Evolutionary conservation across 2,888 invertebrate genomes (phyloP), one percentile per base, ranked within the genome.

Genomic region (Sisyra nigra): DNA sequence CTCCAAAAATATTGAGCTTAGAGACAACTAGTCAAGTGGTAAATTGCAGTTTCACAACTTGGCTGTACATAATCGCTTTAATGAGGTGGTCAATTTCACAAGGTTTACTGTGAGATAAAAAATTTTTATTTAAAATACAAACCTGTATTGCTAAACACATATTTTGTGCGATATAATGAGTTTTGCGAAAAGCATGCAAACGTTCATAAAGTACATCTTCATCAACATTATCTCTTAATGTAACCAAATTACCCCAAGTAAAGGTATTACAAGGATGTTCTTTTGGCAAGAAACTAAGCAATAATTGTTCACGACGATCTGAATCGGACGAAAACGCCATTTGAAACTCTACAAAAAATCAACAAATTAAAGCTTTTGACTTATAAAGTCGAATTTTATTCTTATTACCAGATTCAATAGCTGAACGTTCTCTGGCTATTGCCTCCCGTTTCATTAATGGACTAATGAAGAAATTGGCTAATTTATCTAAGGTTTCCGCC

Each of bases 391-490:
- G 5, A 24, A 9, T 11, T 9, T 17, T 31, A 6, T 19, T n/a
- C n/a, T n/a, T n/a, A n/a, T 51, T 53, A 82, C 83, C 84, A 41
- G 87, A 88, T 56, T 93, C 88, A 3, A 93, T 82, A 1, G 89
- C 80, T 59, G 88, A 80, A 33, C 88, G 67, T 61, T 93, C 93
- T 34, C 91, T 68, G 46, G 82, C 77, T 73, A 93, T 87, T 0
- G 86, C 78, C 47, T 84, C 83, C 54, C 80, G 74, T 55, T 75
- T 76, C 80, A 93, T 80, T 34, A 93, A 67, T 0, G 93, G 93
- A 32, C 74, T 69, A 47, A 86, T 83, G 59, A 93, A 87, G 65
- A 92, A 82, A 55, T 89, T 84, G 35, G 89, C 80, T 67, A 93
- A 91, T 63, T 76, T 77, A 57, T 92, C 88, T 58, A 93, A 68